Conservation (phyloP, 1,140 invertebrate species). For the Euwallacea fornicatus region DNA sequence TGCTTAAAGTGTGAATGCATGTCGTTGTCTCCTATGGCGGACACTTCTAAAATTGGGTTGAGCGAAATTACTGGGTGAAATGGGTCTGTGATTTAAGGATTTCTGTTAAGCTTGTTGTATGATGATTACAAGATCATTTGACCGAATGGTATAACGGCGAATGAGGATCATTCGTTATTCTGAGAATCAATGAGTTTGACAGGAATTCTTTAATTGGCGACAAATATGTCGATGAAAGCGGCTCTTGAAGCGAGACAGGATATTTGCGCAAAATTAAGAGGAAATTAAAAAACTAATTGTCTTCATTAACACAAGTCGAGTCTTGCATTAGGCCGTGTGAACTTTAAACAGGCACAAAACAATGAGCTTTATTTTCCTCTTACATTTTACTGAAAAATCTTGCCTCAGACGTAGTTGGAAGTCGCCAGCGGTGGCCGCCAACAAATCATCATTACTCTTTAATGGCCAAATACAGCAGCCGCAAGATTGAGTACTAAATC, state of each 20-base stretch:
- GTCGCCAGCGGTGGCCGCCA: background rate
- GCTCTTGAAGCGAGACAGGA: constrained; percentile 13
- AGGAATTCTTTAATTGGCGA: constrained; percentile 20
- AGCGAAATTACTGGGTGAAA: too few relatives aligned
- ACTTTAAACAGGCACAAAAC: background rate
- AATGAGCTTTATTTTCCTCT: too few relatives aligned
- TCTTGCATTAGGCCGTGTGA: constrained; percentile 11
- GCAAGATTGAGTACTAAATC: background rate
- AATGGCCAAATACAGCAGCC: background rate
- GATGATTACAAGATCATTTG: too few relatives aligned
- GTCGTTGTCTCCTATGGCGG: background rate
- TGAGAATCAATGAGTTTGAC: constrained; percentile 10
- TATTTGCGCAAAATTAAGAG: constrained; percentile 23
- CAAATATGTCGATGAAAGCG: constrained; percentile 21
- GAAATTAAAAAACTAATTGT: constrained; percentile 18
- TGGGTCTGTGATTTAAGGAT: too few relatives aligned
- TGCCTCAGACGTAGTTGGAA: too few relatives aligned
- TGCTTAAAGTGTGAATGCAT: constrained; percentile 7
- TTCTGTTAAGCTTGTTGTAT: too few relatives aligned
- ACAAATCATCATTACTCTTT: background rate
- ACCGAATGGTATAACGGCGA: too few relatives aligned
- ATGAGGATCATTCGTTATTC: too few relatives aligned
- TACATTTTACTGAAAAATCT: too few relatives aligned
- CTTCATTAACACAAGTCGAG: constrained; percentile 4
- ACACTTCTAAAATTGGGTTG: too few relatives aligned